These are phyloP conservation scores for Rattus norvegicus DNA, from an alignment of 2,113 vertebrate genomes.

Conservation along the genomic window GRCr8 NC_086020.1:119695001-119695500, in stretches of 20 bases:
- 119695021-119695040: not conserved
- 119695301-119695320: no score
- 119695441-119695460: not conserved
- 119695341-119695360: no score
- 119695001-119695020: not conserved
- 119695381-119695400: not conserved
- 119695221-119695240: not conserved
- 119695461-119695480: not conserved
- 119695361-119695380: not conserved
- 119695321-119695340: no score
- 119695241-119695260: not conserved
- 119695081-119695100: not conserved
- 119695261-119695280: conserved; percentile 18
- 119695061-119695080: not conserved
- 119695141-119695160: not conserved
- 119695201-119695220: not conserved
- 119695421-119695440: not conserved
- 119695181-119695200: not conserved
- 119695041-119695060: not conserved
- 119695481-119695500: not conserved
- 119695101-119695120: not conserved
- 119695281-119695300: not conserved
- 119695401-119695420: not conserved
- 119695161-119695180: not conserved
- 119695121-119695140: not conserved